Evolutionary conservation across 2,888 invertebrate species (phyloP), one percentile per base, ranked within the genome.

Genomic region (Eristalinus sepulchralis): DNA sequence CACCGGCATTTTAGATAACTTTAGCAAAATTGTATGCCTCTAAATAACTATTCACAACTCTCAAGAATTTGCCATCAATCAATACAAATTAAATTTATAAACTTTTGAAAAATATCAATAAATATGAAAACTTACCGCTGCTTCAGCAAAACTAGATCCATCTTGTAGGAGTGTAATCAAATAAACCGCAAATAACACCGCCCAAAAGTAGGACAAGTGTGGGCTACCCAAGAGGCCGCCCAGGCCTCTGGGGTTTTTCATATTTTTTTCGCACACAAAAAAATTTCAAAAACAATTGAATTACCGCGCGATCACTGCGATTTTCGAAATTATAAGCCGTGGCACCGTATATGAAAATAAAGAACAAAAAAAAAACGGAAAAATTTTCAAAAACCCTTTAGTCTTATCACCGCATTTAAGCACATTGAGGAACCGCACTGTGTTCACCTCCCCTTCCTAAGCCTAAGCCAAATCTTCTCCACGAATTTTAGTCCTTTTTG

Each of bases 211-310:
- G 73, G 88, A 87, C 80, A 88, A 87, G 33, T 70, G 63, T 63
- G 70, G 83, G 75, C 83, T 84, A 90, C 92, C 91, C 92, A 90
- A 90, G 92, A 92, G 92, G 91, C 91, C 90, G 83, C 84, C 79
- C 85, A 89, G 91, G 90, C 88, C 92, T 90, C 92, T 91, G 92
- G 92, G 92, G 90, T 89, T 89, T 89, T 89, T 89, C 92, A 91
- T 90, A n/a, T 39, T 39, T 39, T 81, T 85, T 68, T 71, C 75
- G 75, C 83, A 75, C 76, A 68, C 39, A 77, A 78, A 72, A 77
- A 70, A 39, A 17, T 17, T 39, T 47, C 47, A 47, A 47, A 47
- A 47, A 8, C 17, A 47, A 47, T 17, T 47, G 17, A 17, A 75
- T 79, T 70, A 79, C 75, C 70, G 62, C 70, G 62, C 78, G 39